Percentiles rank a stretch among this genome's conserved stretches.
Conservation (phyloP, 2,888 invertebrate genomes). For the Dyspetes luteomarginatus region DNA sequence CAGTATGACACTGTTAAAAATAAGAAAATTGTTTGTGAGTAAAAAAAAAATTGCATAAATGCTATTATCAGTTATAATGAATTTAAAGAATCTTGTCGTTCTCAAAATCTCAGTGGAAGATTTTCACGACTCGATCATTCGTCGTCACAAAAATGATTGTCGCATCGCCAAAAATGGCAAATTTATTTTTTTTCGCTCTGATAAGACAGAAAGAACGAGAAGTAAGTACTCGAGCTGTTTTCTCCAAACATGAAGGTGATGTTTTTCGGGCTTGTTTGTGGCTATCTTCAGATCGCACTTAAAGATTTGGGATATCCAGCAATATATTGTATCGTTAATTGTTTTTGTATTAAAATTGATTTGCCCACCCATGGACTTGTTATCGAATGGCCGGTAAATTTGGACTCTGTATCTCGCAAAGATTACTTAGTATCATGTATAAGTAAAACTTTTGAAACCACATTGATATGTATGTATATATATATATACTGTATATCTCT, state of each 20-base stretch:
- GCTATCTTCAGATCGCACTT: constrained; percentile 7
- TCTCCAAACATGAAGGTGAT: constrained; percentile 1
- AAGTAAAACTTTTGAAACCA: background rate
- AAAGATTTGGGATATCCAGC: constrained; percentile 2
- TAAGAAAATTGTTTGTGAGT: no score
- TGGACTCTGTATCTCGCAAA: constrained; percentile 11
- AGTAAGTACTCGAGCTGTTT: constrained; percentile 9
- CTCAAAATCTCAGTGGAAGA: no score
- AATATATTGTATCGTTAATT: constrained; percentile 42
- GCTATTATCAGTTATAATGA: no score
- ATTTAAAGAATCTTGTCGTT: no score
- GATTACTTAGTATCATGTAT: background rate
- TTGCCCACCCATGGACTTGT: constrained; percentile 32
- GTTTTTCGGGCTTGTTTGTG: constrained; percentile 28
- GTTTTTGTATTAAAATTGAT: constrained; percentile 29
- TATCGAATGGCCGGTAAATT: constrained; percentile 19
- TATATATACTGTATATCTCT: no score
- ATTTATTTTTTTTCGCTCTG: constrained; percentile 4
- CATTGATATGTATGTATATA: no score
- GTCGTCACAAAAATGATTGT: no score
- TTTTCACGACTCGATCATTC: no score
- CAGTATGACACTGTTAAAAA: no score
- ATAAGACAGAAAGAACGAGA: constrained; percentile 17
- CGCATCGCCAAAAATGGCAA: constrained; percentile 25
- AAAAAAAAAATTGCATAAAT: no score